Conservation (phyloP, 2,888 invertebrate genomes). For the Sarcophaga carnaria region DNA sequence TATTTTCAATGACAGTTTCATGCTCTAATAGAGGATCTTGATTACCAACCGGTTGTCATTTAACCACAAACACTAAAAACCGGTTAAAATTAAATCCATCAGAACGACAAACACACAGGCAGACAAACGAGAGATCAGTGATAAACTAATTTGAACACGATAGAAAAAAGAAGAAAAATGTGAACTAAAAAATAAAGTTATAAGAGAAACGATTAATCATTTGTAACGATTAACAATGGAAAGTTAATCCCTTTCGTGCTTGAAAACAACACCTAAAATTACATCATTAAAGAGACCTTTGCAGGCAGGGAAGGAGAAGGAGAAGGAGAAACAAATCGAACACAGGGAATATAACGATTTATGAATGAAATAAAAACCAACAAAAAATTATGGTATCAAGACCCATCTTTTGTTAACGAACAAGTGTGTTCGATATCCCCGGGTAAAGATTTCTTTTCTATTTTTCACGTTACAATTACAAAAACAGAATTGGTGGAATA, state of each 20-base stretch:
- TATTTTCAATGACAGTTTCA: background rate
- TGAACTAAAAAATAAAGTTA: conserved; percentile 4
- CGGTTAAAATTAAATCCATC: conserved; percentile 10
- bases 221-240: conserved; percentile 13
- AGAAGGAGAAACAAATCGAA: background rate
- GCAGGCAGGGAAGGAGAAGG: background rate
- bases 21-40: conserved; percentile 2
- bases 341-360: conserved; percentile 37
- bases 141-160: conserved; percentile 36
- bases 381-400: conserved; percentile 54
- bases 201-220: conserved; percentile 51
- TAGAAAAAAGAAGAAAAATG: background rate
- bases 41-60: conserved; percentile 9
- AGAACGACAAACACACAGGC: no score
- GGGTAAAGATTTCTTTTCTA: conserved; percentile 6
- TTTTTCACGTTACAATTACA: conserved; percentile 10
- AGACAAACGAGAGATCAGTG: background rate
- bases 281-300: conserved; percentile 46
- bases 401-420: conserved; percentile 37
- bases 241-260: conserved; percentile 1
- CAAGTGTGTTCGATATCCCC: conserved; percentile 54
- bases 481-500: no score
- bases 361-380: conserved; percentile 62
- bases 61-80: conserved; percentile 10
- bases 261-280: conserved; percentile 12